Conservation (phyloP, 2,888 invertebrate genomes). For the Venustoraphidia nigricollis region DNA sequence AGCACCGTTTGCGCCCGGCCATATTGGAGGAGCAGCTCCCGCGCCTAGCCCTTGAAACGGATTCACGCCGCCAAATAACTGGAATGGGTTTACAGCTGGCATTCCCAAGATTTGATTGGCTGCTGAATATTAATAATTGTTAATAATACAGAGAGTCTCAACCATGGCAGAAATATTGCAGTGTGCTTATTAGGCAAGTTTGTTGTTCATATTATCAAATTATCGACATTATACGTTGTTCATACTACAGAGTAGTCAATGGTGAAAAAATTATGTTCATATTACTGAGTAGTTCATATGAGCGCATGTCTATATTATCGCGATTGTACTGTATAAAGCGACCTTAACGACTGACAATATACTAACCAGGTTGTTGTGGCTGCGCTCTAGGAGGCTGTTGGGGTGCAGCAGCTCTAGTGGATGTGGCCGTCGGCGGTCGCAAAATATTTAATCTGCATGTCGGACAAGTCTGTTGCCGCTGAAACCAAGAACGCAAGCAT, state of each 20-base stretch:
- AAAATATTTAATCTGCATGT: slow-evolving; percentile 87
- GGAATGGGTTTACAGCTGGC: slow-evolving; percentile 13
- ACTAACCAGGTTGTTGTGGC: slow-evolving; percentile 8
- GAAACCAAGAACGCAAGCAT: slow-evolving; percentile 97
- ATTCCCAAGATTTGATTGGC: no score
- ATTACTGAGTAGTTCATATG: no score
- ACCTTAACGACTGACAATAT: background rate
- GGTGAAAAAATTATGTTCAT: no score
- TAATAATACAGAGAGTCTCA: no score
- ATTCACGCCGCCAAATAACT: slow-evolving; percentile 6
- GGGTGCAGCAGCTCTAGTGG: slow-evolving; percentile 23
- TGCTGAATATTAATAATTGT: no score
- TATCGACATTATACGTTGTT: no score
- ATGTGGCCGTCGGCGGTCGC: slow-evolving; percentile 26
- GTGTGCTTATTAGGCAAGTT: no score
- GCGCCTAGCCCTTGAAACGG: slow-evolving; percentile 14
- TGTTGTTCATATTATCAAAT: no score
- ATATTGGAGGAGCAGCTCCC: slow-evolving; percentile 17
- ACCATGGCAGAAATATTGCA: no score
- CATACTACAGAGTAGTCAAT: no score
- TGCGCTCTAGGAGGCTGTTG: slow-evolving; percentile 19
- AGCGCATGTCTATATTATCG: no score
- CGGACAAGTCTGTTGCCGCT: slow-evolving; percentile 98
- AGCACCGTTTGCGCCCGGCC: slow-evolving; percentile 13
- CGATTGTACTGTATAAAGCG: no score